phyloP scores from a whole-genome alignment of 2,888 invertebrate species.

The Platycheirus rosarum region DNA sequence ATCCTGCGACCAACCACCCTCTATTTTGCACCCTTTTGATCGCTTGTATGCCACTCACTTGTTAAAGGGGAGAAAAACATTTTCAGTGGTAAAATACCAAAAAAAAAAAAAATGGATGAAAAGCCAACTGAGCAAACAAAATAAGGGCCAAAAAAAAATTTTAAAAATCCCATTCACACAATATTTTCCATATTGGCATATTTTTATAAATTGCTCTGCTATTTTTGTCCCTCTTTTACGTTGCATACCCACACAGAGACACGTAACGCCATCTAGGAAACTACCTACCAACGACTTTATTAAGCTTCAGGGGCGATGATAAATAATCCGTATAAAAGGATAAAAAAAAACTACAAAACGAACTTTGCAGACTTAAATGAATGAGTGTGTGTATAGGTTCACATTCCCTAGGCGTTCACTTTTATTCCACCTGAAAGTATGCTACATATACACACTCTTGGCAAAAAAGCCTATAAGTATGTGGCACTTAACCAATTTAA shows the following conservation, averaged over 20 bases:
- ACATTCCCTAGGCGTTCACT: slow-evolving; percentile 58
- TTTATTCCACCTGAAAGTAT: slow-evolving; percentile 55
- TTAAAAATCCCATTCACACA: slow-evolving; percentile 67
- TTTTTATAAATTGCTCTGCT: slow-evolving; percentile 71
- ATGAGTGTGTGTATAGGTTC: slow-evolving; percentile 21
- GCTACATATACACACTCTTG: background rate
- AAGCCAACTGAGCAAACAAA: slow-evolving; percentile 59
- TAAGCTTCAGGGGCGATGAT: slow-evolving; percentile 55
- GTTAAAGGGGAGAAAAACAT: slow-evolving; percentile 32
- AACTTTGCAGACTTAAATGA: slow-evolving; percentile 23
- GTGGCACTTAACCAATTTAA: slow-evolving; percentile 74
- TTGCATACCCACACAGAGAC: slow-evolving; percentile 13
- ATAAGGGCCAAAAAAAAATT: slow-evolving; percentile 49
- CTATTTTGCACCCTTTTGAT: slow-evolving; percentile 28
- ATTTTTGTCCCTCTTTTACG: slow-evolving; percentile 28
- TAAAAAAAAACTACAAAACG: slow-evolving; percentile 27
- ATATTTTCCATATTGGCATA: slow-evolving; percentile 74
- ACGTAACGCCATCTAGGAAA: slow-evolving; percentile 41
- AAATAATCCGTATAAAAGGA: slow-evolving; percentile 59
- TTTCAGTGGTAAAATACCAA: slow-evolving; percentile 36
- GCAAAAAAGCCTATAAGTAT: slow-evolving; percentile 65
- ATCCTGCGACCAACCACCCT: background rate
- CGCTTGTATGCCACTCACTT: slow-evolving; percentile 53
- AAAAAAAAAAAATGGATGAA: slow-evolving; percentile 1
- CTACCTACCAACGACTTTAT: slow-evolving; percentile 63